These are phyloP conservation scores for Teleiodes luculella DNA, from an alignment of 2,888 invertebrate genomes.

Conservation along the genomic window DNA sequence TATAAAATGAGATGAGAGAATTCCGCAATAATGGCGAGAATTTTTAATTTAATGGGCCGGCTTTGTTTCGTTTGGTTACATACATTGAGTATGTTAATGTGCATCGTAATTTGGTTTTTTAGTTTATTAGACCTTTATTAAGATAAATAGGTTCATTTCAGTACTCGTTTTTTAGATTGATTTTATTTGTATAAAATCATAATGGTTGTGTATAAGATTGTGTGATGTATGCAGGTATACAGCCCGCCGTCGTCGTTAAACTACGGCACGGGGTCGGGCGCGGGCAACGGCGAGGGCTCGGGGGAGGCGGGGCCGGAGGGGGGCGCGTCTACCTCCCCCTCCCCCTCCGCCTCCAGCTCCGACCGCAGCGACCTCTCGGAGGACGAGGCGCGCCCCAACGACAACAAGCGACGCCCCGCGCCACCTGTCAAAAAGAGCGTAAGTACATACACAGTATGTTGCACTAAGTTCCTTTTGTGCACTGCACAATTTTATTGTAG, in stretches of 20 bases:
- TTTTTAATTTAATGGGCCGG: no score
- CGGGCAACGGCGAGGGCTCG: conserved; percentile 60
- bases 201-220: neutral
- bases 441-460: conserved; percentile 25
- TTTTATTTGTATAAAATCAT: no score
- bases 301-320: conserved; percentile 51
- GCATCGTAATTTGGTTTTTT: no score
- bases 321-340: conserved; percentile 76
- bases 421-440: conserved; percentile 68
- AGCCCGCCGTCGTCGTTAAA: conserved; percentile 94
- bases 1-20: no score
- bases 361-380: conserved; percentile 69
- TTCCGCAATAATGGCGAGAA: no score
- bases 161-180: no score
- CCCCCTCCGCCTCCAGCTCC: conserved; percentile 85
- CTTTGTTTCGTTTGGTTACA: no score
- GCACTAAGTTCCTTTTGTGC: neutral
- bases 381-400: conserved; percentile 50
- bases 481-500: no score
- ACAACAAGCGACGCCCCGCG: conserved; percentile 30
- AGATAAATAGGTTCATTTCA: no score
- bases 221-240: conserved; percentile 80
- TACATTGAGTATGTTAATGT: no score
- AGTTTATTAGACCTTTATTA: no score
- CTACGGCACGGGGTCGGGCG: conserved; percentile 86